These are phyloP conservation scores for Heliconius melpomene DNA, from an alignment of 1,140 invertebrate genomes.

Conservation along the genomic window DNA sequence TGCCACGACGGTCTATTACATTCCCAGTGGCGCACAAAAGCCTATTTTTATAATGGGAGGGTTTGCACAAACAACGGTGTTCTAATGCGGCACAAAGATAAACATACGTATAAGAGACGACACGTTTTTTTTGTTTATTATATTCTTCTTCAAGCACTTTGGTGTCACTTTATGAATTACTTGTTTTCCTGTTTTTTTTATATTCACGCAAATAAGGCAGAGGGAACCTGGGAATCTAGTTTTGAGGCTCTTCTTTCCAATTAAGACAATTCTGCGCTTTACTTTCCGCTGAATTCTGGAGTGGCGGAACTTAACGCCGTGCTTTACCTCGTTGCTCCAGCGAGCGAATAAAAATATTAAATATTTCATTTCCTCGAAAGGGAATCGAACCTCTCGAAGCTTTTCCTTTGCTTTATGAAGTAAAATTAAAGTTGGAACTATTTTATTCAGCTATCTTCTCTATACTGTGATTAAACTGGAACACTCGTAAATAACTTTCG, in stretches of 20 bases:
- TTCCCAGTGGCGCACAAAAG: conserved; percentile 36
- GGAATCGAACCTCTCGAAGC: too few relatives aligned
- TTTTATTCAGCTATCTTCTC: conserved; percentile 17
- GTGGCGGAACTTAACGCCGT: too few relatives aligned
- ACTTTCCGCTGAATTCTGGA: too few relatives aligned
- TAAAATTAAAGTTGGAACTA: conserved; percentile 6
- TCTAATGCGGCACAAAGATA: conserved; percentile 36
- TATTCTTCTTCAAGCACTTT: conserved; percentile 1
- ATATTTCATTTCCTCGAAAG: too few relatives aligned
- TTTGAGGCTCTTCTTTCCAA: too few relatives aligned
- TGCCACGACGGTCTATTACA: conserved; percentile 30
- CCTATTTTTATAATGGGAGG: conserved; percentile 41
- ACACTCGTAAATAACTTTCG: conserved; percentile 26
- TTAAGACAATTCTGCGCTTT: too few relatives aligned
- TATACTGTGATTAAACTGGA: conserved; percentile 18
- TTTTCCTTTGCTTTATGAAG: background rate
- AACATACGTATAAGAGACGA: conserved; percentile 28
- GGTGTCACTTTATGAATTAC: conserved; percentile 7
- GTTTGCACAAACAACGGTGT: conserved; percentile 35
- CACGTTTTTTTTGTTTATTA: background rate
- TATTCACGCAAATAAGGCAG: too few relatives aligned
- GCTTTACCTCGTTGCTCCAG: too few relatives aligned
- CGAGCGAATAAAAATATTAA: too few relatives aligned
- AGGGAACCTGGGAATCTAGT: too few relatives aligned
- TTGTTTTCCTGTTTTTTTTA: background rate